These are phyloP conservation scores for Eptatretus atami DNA, from an alignment of 2,797 vertebrate species.

Conservation along the genomic window DNA sequence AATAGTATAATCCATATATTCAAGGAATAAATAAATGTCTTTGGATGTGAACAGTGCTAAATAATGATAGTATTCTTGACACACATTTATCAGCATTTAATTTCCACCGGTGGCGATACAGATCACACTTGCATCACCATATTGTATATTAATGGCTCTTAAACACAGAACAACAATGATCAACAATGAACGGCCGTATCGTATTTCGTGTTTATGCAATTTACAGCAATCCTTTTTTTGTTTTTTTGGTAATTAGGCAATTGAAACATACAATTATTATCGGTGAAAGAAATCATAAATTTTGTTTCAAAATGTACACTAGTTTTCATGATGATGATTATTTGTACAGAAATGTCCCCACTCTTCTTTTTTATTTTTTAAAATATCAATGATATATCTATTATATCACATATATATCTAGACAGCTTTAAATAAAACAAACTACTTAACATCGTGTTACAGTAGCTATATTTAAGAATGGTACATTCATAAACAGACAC, in stretches of 20 bases:
- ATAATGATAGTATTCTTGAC: too few relatives aligned
- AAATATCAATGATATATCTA: constrained; percentile 1
- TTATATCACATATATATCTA: constrained; percentile 4
- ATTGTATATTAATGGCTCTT: neutral
- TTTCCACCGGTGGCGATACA: too few relatives aligned
- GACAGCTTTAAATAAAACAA: constrained; percentile 1
- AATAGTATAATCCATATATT: too few relatives aligned
- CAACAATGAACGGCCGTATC: neutral
- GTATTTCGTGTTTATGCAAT: constrained; percentile 5
- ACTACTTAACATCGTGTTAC: constrained; percentile 2
- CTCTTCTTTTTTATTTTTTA: neutral
- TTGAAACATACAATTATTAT: constrained; percentile 4
- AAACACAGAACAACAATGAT: constrained; percentile 3
- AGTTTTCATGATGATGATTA: neutral
- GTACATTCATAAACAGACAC: constrained; percentile 4
- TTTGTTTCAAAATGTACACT: constrained; percentile 5
- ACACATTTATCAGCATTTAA: too few relatives aligned
- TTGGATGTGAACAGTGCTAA: too few relatives aligned
- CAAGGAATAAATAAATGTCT: too few relatives aligned
- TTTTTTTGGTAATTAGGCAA: constrained; percentile 6
- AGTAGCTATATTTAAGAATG: constrained; percentile 4
- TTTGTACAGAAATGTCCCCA: constrained; percentile 3
- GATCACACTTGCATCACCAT: too few relatives aligned
- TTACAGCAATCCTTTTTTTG: neutral
- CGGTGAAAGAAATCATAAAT: neutral